Percentiles rank a stretch among this genome's conserved stretches.
Evolutionary conservation across 64 coral and sea anemone species (phyloP).

Genomic region (Actinia tenebrosa): DNA sequence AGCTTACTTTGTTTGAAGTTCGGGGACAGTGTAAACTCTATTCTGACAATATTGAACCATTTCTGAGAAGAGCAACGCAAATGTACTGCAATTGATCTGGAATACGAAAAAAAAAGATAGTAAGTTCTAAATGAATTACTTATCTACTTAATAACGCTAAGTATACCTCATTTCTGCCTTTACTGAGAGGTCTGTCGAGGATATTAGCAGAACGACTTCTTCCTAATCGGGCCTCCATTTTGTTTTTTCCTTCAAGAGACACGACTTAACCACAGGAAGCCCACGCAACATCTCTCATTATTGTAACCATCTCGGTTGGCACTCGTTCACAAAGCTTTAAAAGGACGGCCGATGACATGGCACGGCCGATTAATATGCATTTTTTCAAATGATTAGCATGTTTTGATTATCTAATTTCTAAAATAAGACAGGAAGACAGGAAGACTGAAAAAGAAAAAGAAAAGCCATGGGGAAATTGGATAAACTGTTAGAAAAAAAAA

Average conservation of each 20-base stretch:
- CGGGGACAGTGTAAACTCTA: conserved; percentile 90
- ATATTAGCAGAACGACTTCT: conserved; percentile 89
- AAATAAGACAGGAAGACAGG: no score
- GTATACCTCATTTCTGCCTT: conserved; percentile 89
- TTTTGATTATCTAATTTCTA: no score
- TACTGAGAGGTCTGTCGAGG: conserved; percentile 90
- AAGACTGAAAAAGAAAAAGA: no score
- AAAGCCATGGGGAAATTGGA: no score
- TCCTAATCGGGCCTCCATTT: conserved; percentile 72
- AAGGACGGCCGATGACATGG: no score
- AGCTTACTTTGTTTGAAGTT: conserved; percentile 96
- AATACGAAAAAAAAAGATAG: conserved; percentile 6
- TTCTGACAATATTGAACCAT: conserved; percentile 99
- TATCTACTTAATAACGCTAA: background rate
- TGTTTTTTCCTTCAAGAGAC: conserved; percentile 32
- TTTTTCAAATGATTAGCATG: no score
- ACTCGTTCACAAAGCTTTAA: no score
- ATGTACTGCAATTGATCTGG: conserved; percentile 95
- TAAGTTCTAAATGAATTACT: background rate
- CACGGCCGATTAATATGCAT: no score
- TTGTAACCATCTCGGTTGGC: no score
- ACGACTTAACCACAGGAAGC: background rate
- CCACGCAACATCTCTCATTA: no score
- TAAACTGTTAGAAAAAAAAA: no score
- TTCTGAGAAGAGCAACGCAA: conserved; percentile 88